Base-by-base conservation (phyloP, 2,888 invertebrate genomes). In the Micoletzkya japonica region DNA sequence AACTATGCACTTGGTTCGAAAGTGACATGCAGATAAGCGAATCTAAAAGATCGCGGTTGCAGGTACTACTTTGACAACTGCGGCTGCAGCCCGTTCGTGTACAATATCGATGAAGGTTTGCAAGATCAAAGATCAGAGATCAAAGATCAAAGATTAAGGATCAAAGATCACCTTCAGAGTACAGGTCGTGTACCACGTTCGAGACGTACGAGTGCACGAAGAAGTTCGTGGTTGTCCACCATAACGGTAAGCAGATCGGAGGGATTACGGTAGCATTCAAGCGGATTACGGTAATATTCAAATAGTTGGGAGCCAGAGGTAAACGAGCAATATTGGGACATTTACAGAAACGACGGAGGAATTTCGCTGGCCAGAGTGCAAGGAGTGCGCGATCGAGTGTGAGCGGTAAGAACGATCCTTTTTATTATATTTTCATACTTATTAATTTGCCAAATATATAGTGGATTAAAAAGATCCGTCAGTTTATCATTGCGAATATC, bases 1-100 rank as follows among this genome's bases (percentile, higher is more conserved):
- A n/a, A n/a, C n/a, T n/a, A n/a, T n/a, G n/a, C n/a, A n/a, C n/a
- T n/a, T n/a, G n/a, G n/a, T n/a, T n/a, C n/a, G n/a, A n/a, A n/a
- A n/a, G n/a, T n/a, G n/a, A n/a, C n/a, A n/a, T n/a, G n/a, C n/a
- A n/a, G n/a, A n/a, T n/a, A n/a, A n/a, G n/a, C n/a, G n/a, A n/a
- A n/a, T n/a, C n/a, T n/a, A n/a, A n/a, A n/a, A 44, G 20, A 44
- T 44, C 6, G 14, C 26, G 4, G 7, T 57, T 4, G 14, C 37
- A 70, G 69, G 34, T 73, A 73, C 61, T 79, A 74, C 70, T 32
- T 60, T 37, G 63, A 67, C 2, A 44, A 74, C 7, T 81, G 81
- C 60, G 75, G 74, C 28, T 81, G 81, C 70, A 73, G 72, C 17
- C 81, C 81, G 30, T 76, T 76, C 24, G 76, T 77, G 58, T 79